phyloP scores from a whole-genome alignment of 1,140 invertebrate genomes.

The Arctopsyche grandis region DNA sequence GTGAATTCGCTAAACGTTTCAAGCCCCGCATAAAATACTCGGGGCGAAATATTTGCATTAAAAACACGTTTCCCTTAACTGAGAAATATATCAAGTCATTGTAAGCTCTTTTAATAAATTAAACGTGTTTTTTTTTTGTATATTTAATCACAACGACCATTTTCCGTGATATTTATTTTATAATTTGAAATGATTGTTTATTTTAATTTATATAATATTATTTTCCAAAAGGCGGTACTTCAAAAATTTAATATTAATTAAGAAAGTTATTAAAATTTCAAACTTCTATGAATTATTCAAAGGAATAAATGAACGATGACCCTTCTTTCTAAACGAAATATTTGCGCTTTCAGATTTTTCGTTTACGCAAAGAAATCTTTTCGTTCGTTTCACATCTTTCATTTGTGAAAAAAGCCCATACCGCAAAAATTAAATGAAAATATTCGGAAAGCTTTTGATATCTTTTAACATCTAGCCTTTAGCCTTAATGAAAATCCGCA shows the following conservation, averaged over 20 bases:
- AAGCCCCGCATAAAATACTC: background rate
- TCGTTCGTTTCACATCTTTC: conserved; percentile 18
- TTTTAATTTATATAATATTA: no score
- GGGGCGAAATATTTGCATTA: background rate
- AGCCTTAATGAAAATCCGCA: conserved; percentile 5
- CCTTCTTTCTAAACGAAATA: conserved; percentile 19
- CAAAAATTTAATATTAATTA: conserved; percentile 4
- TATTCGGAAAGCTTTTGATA: conserved; percentile 20
- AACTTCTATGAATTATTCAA: conserved; percentile 21
- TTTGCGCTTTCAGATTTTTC: conserved; percentile 20
- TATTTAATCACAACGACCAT: no score
- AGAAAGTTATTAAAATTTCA: conserved; percentile 23
- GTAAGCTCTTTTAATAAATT: no score
- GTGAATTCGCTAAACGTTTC: background rate
- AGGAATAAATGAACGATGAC: conserved; percentile 14
- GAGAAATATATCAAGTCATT: background rate
- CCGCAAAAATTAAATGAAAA: conserved; percentile 1
- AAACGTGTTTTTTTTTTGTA: no score
- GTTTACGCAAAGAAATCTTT: conserved; percentile 15
- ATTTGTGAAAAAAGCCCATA: background rate
- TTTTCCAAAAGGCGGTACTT: background rate
- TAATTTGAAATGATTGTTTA: no score
- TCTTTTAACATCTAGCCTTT: conserved; percentile 2
- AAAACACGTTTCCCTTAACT: background rate
- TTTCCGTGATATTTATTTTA: no score